These are phyloP conservation scores for Hippotragus niger DNA, from an alignment of 2,113 vertebrate genomes.

Conservation along the genomic window DNA sequence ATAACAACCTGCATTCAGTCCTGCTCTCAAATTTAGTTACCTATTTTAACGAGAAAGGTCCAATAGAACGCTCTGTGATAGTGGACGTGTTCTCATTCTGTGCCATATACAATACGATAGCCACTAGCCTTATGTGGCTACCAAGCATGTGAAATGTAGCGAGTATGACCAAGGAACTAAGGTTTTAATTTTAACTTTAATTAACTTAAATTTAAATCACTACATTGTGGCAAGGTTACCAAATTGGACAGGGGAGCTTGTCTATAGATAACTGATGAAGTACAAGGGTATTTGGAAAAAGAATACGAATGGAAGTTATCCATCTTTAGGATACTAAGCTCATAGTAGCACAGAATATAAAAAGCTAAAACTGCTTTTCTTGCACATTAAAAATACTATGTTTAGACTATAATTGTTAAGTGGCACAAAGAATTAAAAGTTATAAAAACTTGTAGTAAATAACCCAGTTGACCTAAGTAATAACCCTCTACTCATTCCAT, in stretches of 20 bases:
- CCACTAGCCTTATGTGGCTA: background rate
- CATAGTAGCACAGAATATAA: background rate
- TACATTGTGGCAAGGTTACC: background rate
- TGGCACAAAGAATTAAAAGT: background rate
- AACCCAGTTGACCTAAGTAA: background rate
- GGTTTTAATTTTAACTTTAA: background rate
- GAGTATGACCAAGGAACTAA: background rate
- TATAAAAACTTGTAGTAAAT: background rate
- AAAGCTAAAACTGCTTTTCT: background rate
- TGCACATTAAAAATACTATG: background rate
- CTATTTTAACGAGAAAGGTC: background rate
- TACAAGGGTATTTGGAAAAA: background rate
- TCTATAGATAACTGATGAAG: background rate
- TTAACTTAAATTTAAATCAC: background rate
- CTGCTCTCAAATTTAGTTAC: background rate
- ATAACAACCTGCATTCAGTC: background rate
- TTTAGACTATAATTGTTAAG: constrained; percentile 10
- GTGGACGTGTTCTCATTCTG: background rate
- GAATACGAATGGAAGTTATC: background rate
- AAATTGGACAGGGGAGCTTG: background rate
- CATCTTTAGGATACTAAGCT: background rate
- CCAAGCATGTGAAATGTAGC: background rate
- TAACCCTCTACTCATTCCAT: background rate
- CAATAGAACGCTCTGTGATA: background rate
- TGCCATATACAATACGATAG: background rate